These are phyloP conservation scores for Hafferia zeledoni DNA, from an alignment of 2,797 vertebrate genomes.

Conservation along the genomic window DNA sequence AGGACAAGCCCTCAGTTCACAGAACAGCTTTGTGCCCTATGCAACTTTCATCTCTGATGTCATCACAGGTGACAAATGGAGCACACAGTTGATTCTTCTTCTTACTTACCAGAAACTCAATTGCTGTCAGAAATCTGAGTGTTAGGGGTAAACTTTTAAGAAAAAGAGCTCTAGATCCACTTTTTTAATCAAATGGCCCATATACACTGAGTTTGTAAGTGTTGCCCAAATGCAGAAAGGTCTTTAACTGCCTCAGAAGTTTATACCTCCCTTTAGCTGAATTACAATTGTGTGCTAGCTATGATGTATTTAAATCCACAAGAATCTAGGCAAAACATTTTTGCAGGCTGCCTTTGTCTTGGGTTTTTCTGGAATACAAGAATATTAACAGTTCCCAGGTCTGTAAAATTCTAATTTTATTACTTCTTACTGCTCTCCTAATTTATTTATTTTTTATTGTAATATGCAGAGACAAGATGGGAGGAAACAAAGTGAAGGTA, in stretches of 20 bases:
- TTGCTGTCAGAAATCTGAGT: background rate
- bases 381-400: background rate
- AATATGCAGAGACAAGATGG: constrained; percentile 79
- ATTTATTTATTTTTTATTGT: constrained; percentile 32
- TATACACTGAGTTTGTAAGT: background rate
- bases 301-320: background rate
- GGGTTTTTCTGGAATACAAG: background rate
- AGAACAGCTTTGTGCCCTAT: background rate
- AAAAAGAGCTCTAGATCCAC: background rate
- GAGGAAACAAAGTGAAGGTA: constrained; percentile 80
- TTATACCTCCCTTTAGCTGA: background rate
- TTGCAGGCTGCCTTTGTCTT: background rate
- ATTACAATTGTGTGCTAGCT: background rate
- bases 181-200: background rate
- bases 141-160: background rate
- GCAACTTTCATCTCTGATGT: background rate
- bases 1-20: background rate
- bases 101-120: background rate
- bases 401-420: background rate
- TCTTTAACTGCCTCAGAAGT: background rate
- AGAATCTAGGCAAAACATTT: background rate
- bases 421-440: constrained; percentile 15
- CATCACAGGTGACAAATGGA: background rate
- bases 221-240: background rate
- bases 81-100: background rate